Evolutionary conservation across 2,888 invertebrate species (phyloP), one percentile per base, ranked within the genome.

Genomic region (Apamea epomidion): DNA sequence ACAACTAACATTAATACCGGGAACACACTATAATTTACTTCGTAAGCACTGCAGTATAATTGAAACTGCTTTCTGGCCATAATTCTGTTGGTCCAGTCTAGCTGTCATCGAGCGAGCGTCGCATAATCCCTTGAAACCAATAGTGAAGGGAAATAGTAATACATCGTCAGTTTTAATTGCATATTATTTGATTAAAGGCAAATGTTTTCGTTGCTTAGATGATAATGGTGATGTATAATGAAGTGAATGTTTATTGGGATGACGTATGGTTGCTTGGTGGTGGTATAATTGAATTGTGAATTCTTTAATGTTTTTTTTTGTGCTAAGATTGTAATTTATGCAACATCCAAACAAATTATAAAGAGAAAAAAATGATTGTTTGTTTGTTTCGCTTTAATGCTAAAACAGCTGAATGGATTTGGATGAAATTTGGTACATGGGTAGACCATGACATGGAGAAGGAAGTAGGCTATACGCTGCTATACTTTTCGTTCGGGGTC

Each of bases 1-100:
- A 84, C 81, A 86, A 87, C 86, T 75, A 76, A 80, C 74, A 87
- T 84, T 82, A 85, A 84, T 82, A 83, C 82, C 75, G 81, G 81
- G 76, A 79, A 77, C 81, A 76, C 80, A 87, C 87, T 92, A 90
- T 92, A 94, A 94, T 94, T 94, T 93, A 93, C 84, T 90, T 79
- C 89, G 82, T 88, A 89, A 92, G 90, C 89, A 88, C 89, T 88
- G 80, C 83, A 74, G 78, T 82, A 92, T 93, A 94, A 94, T 94
- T 94, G 94, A 94, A 94, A 94, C 92, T 88, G 91, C 92, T 92
- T 91, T 91, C 92, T 92, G 90, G 89, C 85, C 92, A 91, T 94
- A 93, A 93, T 93, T 94, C 92, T 92, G 86, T 76, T 71, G 92
- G 91, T 91, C 92, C 81, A 74, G 90, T 87, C 81, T 83, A 76